These are phyloP conservation scores for Empis livida DNA, from an alignment of 2,888 invertebrate genomes.

Conservation along the genomic window DNA sequence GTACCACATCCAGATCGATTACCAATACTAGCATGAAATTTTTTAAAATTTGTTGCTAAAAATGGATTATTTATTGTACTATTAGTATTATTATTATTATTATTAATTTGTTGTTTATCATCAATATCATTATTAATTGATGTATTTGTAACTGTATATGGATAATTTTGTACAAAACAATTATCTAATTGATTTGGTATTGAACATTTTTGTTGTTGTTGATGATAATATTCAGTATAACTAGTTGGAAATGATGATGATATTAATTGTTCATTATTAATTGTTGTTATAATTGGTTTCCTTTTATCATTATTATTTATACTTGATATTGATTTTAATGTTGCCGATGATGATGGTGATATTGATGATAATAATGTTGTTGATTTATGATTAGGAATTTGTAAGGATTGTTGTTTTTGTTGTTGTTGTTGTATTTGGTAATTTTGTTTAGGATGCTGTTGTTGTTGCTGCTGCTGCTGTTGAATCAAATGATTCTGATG, in stretches of 20 bases:
- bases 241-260: slow-evolving; percentile 27
- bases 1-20: neutral
- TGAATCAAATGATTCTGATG: slow-evolving; percentile 11
- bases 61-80: slow-evolving; percentile 29
- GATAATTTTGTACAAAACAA: slow-evolving; percentile 27
- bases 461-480: slow-evolving; percentile 10
- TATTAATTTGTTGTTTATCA: too few relatives aligned
- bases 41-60: slow-evolving; percentile 28
- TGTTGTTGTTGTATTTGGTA: slow-evolving; percentile 9
- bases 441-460: slow-evolving; percentile 7
- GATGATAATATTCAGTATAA: slow-evolving; percentile 33
- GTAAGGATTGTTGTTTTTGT: slow-evolving; percentile 24
- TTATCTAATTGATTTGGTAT: slow-evolving; percentile 4
- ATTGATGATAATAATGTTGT: slow-evolving; percentile 20
- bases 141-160: slow-evolving; percentile 21
- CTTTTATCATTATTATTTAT: slow-evolving; percentile 8
- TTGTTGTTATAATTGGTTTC: slow-evolving; percentile 23
- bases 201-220: slow-evolving; percentile 23
- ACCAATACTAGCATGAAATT: slow-evolving; percentile 22
- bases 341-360: slow-evolving; percentile 34
- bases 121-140: slow-evolving; percentile 10
- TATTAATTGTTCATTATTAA: slow-evolving; percentile 18
- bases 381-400: slow-evolving; percentile 22
- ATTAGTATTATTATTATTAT: too few relatives aligned
- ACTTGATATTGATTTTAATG: slow-evolving; percentile 4